phyloP scores from a whole-genome alignment of 2,797 vertebrate genomes.

The Gymnocypris eckloni region DNA sequence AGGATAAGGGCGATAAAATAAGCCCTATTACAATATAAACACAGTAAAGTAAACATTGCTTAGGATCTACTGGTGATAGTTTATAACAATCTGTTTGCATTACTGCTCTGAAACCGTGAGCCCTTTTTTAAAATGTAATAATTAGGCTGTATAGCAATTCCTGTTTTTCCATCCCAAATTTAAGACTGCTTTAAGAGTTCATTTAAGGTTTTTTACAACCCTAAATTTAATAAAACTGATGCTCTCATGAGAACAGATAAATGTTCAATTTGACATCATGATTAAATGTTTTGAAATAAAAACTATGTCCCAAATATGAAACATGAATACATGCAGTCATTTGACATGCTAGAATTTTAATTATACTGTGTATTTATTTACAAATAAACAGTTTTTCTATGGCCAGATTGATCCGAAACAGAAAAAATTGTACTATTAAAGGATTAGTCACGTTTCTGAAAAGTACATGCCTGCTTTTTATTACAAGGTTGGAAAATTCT shows the following conservation, averaged over 20 bases:
- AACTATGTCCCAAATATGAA: neutral
- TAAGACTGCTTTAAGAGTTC: neutral
- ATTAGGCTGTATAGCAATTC: neutral
- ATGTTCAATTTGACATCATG: neutral
- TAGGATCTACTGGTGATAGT: neutral
- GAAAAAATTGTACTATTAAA: neutral
- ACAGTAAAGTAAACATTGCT: neutral
- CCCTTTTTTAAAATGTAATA: neutral
- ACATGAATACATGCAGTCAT: neutral
- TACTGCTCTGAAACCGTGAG: neutral
- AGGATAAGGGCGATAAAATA: neutral
- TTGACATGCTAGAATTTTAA: neutral
- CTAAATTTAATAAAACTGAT: neutral
- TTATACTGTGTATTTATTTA: neutral
- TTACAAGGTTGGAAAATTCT: neutral
- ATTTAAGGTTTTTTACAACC: neutral
- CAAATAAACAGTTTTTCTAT: neutral
- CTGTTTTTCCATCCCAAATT: neutral
- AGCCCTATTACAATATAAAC: neutral
- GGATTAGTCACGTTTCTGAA: neutral
- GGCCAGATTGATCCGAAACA: neutral
- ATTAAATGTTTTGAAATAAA: neutral
- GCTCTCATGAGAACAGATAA: neutral
- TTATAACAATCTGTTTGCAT: neutral
- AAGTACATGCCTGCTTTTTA: neutral